Conservation (phyloP, 2,888 invertebrate species). For the Bimastos eiseni region DNA sequence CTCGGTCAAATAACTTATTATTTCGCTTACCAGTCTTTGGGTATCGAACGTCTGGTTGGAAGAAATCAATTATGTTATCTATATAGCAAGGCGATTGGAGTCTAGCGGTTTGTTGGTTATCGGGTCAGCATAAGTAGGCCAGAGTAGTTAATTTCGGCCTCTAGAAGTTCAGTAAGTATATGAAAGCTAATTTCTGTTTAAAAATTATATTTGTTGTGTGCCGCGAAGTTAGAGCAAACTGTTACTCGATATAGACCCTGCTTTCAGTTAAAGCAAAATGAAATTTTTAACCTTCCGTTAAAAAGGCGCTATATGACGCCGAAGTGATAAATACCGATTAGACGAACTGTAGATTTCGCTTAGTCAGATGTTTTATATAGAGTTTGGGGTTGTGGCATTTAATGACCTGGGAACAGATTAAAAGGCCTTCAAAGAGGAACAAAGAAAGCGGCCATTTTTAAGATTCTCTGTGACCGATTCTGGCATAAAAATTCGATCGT, state of each 20-base stretch:
- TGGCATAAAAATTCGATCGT: neutral
- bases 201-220: neutral
- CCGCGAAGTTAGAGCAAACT: neutral
- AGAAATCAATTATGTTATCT: neutral
- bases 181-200: neutral
- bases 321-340: neutral
- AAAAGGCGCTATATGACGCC: neutral
- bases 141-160: neutral
- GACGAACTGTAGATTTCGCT: neutral
- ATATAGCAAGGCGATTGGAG: neutral
- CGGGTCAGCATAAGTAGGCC: neutral
- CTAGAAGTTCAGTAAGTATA: neutral
- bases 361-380: neutral
- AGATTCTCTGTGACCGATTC: neutral
- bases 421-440: neutral
- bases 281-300: neutral
- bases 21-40: neutral
- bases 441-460: conserved; percentile 10
- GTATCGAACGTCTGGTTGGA: neutral
- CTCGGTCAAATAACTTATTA: neutral
- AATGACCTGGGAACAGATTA: neutral
- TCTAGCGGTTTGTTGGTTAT: neutral
- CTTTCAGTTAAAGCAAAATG: neutral
- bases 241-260: neutral
- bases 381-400: neutral